Evolutionary conservation across 1,140 invertebrate genomes (phyloP), one percentile per base, ranked within the genome.

Genomic region (Goniozus legneri): DNA sequence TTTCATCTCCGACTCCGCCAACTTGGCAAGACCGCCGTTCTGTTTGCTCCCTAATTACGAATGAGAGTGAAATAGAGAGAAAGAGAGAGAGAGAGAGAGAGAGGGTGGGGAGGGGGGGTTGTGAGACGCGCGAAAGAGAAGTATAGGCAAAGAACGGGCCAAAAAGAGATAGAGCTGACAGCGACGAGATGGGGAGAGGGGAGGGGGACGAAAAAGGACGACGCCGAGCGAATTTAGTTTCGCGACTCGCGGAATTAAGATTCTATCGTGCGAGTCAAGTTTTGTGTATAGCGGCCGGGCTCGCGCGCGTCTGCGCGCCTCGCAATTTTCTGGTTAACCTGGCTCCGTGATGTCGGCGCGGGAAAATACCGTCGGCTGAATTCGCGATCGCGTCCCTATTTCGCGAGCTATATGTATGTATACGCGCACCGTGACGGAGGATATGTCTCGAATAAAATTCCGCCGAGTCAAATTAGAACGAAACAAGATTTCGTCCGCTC

Each of bases 1-100:
- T 64, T 64, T 65, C 62, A 65, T 65, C 62, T 55, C 57, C 37
- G 58, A 62, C 54, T 62, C 41, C 57, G 63, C 63, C 63, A 65
- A 62, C 54, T 65, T 65, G 62, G 63, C 62, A 64, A 62, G 62
- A 62, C 57, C 52, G 47, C 56, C 57, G 51, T 36, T 52, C 63
- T 65, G 63, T 64, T 64, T 65, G 63, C 63, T 65, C 58, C 62
- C 63, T 65, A 65, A 65, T 65, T 65, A 65, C 61, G 52, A 52
- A 56, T 46, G 48, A 56, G 51, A 60, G 53, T 45, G 60, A 58
- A 32, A 57, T 58, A 56, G 50, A 50, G 52, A 47, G 37, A 37
- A 33, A 31, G 43, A 14, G 37, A 14, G 8, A 22, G 24, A 27
- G 7, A 33, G 18, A 13, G 34, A 31, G 24, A 13, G 18, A 22